Evolutionary conservation across 2,797 vertebrate genomes (phyloP), one percentile per base, ranked within the genome.

Genomic region (Leptodactylus fallax): DNA sequence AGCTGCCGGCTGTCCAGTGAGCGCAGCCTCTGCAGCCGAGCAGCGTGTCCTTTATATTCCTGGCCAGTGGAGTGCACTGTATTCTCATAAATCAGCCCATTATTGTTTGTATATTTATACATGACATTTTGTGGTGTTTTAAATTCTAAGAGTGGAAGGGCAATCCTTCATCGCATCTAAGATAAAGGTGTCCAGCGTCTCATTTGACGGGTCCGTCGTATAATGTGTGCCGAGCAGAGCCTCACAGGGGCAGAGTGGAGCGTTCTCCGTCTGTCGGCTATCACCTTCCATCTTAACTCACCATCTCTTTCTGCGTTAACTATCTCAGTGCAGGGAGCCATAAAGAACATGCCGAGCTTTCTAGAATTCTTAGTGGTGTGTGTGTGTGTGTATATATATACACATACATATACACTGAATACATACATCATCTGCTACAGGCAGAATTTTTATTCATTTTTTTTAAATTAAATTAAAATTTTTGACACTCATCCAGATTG

Each of bases 1-100:
- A 7, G 14, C 47, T n/a, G 69, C 56, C 12, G 5, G 14, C 47
- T 36, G 69, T 49, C 27, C 82, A 23, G 82, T 7, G 36, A 17
- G 27, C 25, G 17, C 17, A 36, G 71, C 19, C 17, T 72, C 19
- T 72, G 7, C n/a, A n/a, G n/a, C 65, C 17, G 74, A 72, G 36
- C 63, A 23, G 53, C 49, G n/a, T 81, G 69, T 81, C 79, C 79
- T 76, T 88, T 83, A 51, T 79, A 71, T 69, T 69, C 72, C 51
- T 74, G 82, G 23, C 87, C 87, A 88, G 87, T 21, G 87, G 87
- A 88, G 87, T 51, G 87, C 87, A 88, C 76, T 88, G 76, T 79
- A 88, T 88, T 88, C 87, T 79, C 82, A 88, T 85, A 88, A 88
- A 88, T 84, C 87, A 88, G 45, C 76, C 19, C 55, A 71, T 51